phyloP scores from a whole-genome alignment of 2,797 vertebrate species.

The Gorsachius magnificus region DNA sequence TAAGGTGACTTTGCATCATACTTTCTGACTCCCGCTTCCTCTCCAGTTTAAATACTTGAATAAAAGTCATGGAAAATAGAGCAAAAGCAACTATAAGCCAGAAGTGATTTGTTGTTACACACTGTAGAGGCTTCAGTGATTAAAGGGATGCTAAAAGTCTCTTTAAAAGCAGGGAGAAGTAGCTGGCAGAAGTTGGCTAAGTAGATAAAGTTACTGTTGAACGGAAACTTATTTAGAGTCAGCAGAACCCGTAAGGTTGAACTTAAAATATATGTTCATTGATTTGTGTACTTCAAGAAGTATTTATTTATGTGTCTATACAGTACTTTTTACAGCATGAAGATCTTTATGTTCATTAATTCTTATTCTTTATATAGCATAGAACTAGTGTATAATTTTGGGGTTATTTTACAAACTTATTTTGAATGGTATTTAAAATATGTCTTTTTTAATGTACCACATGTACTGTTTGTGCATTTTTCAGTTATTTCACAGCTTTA shows the following conservation, averaged over 20 bases:
- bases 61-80: not conserved
- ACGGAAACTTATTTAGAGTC: not conserved
- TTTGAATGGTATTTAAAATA: not conserved
- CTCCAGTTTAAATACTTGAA: not conserved
- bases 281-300: not conserved
- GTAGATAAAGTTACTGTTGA: not conserved
- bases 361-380: not conserved
- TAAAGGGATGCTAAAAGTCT: not conserved
- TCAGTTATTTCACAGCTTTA: not conserved
- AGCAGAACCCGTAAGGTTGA: not conserved
- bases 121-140: not conserved
- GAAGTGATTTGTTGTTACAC: not conserved
- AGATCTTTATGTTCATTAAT: constrained; percentile 27
- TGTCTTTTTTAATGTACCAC: not conserved
- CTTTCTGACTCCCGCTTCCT: not conserved
- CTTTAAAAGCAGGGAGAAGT: not conserved
- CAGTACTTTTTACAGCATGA: not conserved
- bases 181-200: not conserved
- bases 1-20: not conserved
- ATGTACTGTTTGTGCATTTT: not conserved
- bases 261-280: not conserved
- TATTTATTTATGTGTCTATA: not conserved
- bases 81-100: not conserved
- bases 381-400: not conserved
- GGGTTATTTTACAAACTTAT: not conserved